Evolutionary conservation across 2,797 vertebrate species (phyloP).

Genomic region (Labroides dimidiatus): DNA sequence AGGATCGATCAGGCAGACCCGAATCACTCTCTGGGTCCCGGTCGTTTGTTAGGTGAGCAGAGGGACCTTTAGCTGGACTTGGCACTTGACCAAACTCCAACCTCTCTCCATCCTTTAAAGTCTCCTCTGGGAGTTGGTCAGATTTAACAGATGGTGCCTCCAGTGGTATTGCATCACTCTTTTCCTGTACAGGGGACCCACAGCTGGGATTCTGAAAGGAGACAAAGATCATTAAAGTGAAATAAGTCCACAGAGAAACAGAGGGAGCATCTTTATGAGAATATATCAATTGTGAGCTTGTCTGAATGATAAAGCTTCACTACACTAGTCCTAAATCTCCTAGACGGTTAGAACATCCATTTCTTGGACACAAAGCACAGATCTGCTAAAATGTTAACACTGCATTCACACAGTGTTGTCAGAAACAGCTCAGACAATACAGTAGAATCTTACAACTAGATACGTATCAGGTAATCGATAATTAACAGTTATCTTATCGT

Average conservation of each 20-base stretch:
- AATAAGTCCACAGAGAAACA: neutral
- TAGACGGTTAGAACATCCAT: no score
- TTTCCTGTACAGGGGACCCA: slow-evolving; percentile 83
- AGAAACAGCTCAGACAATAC: no score
- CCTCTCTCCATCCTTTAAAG: slow-evolving; percentile 44
- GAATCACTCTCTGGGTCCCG: slow-evolving; percentile 84
- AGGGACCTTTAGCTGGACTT: slow-evolving; percentile 56
- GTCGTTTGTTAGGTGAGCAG: slow-evolving; percentile 61
- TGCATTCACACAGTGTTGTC: no score
- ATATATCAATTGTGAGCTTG: neutral
- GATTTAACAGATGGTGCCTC: slow-evolving; percentile 81
- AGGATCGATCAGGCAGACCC: slow-evolving; percentile 81
- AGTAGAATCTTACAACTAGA: no score
- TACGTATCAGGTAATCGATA: no score
- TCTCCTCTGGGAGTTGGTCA: slow-evolving; percentile 42
- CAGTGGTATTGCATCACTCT: slow-evolving; percentile 67
- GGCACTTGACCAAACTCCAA: slow-evolving; percentile 51
- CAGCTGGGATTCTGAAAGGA: slow-evolving; percentile 88
- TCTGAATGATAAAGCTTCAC: neutral
- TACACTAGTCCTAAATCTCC: no score
- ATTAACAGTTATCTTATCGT: no score
- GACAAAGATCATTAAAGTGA: neutral
- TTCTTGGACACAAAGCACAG: no score
- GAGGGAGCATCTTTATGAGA: neutral
- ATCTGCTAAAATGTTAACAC: no score